These are phyloP conservation scores for Nibea coibor DNA, from an alignment of 2,113 vertebrate species.

Conservation along the genomic window DNA sequence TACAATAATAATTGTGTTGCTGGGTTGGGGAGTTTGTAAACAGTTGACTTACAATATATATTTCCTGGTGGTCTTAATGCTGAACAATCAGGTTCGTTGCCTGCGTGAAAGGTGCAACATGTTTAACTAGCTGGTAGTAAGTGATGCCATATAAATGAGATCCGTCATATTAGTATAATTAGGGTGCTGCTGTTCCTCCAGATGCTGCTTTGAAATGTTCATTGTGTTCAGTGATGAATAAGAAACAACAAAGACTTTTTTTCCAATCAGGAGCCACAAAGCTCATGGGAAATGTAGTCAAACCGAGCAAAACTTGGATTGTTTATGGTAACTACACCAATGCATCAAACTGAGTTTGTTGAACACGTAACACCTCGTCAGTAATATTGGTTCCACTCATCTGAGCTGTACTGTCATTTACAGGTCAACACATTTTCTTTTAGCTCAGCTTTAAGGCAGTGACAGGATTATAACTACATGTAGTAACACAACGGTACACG, in stretches of 20 bases:
- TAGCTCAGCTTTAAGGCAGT: constrained; percentile 37
- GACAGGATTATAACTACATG: constrained; percentile 44
- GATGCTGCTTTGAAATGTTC: not conserved
- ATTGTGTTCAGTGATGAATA: not conserved
- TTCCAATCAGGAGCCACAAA: not conserved
- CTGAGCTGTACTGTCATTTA: not conserved
- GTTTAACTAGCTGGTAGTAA: not conserved
- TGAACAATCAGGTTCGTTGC: not conserved
- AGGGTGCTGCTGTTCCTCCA: not conserved
- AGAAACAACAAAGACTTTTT: too few species aligned
- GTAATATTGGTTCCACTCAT: not conserved
- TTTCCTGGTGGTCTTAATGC: not conserved
- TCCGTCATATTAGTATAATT: too few species aligned
- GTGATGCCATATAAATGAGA: not conserved
- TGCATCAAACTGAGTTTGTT: not conserved
- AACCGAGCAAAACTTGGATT: not conserved
- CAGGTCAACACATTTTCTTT: not conserved
- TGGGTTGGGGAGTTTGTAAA: constrained; percentile 1
- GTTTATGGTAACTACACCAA: not conserved
- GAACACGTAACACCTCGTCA: not conserved
- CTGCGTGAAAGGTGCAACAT: not conserved
- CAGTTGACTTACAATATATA: constrained; percentile 1
- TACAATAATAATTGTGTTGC: not conserved
- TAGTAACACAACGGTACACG: constrained; percentile 54
- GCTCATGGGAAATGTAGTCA: not conserved